Evolutionary conservation across 1,140 invertebrate genomes (phyloP).

Genomic region (Drosophila azteca): DNA sequence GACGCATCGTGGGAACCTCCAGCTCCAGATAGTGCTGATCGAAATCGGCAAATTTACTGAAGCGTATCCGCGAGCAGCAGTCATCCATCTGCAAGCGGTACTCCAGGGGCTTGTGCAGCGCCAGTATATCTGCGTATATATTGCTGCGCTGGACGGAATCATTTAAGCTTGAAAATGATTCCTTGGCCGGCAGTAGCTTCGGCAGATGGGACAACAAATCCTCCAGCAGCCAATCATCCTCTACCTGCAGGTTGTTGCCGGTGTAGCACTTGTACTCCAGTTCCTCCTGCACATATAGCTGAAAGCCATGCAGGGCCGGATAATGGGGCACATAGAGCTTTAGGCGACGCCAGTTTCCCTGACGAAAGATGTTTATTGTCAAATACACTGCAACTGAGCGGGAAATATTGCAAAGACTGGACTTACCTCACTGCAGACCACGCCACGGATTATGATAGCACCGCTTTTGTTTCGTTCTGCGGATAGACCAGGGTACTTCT

Average conservation of each 20-base stretch:
- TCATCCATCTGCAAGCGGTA: conserved; percentile 62
- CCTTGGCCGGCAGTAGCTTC: conserved; percentile 17
- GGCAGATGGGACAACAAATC: conserved; percentile 47
- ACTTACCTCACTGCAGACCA: conserved; percentile 20
- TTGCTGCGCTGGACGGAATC: conserved; percentile 11
- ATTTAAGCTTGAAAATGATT: background rate
- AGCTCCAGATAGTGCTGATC: conserved; percentile 70
- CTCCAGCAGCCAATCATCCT: conserved; percentile 34
- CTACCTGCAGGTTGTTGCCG: conserved; percentile 24
- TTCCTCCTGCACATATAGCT: conserved; percentile 43
- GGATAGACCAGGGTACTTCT: conserved; percentile 42
- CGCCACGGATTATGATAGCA: conserved; percentile 39
- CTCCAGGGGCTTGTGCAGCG: conserved; percentile 44
- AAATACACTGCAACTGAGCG: background rate
- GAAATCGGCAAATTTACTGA: conserved; percentile 53
- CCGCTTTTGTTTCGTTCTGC: conserved; percentile 19
- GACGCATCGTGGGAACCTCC: conserved; percentile 48
- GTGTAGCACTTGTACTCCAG: conserved; percentile 54
- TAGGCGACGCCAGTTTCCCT: conserved; percentile 40
- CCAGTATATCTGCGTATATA: conserved; percentile 65
- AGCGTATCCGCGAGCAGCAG: conserved; percentile 42
- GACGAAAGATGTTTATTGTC: background rate
- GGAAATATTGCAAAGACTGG: background rate
- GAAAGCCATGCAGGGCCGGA: conserved; percentile 42
- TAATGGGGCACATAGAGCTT: conserved; percentile 53